Conservation (phyloP, 1,140 invertebrate species). For the Metaphire vulgaris region DNA sequence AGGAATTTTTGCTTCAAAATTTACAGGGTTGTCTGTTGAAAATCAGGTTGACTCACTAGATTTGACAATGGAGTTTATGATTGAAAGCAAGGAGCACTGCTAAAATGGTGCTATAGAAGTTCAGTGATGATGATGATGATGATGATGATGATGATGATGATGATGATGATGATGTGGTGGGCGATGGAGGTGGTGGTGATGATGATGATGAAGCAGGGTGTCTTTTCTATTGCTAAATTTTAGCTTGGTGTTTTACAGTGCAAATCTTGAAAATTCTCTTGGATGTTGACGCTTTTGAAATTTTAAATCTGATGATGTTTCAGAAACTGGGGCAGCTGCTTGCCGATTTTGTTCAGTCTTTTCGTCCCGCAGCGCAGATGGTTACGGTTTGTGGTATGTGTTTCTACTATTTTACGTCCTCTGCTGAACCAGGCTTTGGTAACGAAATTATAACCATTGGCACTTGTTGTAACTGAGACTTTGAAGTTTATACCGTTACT, state of each 20-base stretch:
- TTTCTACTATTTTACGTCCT: constrained; percentile 5
- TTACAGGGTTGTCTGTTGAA: constrained; percentile 14
- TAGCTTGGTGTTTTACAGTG: neutral
- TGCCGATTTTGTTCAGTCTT: constrained; percentile 83
- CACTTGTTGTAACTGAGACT: neutral
- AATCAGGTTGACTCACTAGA: neutral
- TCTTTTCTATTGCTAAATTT: neutral
- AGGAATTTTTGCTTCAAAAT: no score
- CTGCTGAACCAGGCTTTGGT: no score
- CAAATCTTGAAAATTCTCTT: neutral
- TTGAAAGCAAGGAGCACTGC: no score
- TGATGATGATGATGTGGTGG: no score
- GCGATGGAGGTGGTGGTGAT: neutral
- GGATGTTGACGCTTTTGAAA: neutral
- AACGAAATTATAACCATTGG: neutral
- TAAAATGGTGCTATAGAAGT: no score
- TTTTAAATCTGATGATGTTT: constrained; percentile 30
- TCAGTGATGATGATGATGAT: no score
- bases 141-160: constrained; percentile 2
- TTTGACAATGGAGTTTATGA: no score
- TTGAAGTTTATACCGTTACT: neutral
- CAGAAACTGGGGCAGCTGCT: constrained; percentile 76
- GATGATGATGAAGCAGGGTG: neutral
- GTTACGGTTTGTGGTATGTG: constrained; percentile 70
- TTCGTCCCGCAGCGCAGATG: constrained; percentile 85